phyloP scores from a whole-genome alignment of 2,113 vertebrate genomes.

The Rhabdornis inornatus region DNA sequence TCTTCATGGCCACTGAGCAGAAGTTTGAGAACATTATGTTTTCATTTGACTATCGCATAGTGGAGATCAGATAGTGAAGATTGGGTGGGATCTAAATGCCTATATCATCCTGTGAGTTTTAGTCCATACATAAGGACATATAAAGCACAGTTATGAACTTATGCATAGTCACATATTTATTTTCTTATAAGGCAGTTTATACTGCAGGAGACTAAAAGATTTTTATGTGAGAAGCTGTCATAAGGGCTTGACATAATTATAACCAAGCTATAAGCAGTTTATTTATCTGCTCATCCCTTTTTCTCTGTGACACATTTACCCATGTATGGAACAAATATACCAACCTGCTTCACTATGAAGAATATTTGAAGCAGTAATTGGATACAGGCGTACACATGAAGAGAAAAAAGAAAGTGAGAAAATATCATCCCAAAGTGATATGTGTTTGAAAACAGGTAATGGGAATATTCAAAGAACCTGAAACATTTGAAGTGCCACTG shows the following conservation, averaged over 20 bases:
- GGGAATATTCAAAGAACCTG: not conserved
- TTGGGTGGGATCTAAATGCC: not conserved
- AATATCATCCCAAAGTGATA: not conserved
- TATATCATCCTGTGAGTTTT: not conserved
- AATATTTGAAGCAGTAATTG: not conserved
- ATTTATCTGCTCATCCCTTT: not conserved
- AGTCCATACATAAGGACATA: not conserved
- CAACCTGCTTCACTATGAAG: not conserved
- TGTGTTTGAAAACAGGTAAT: not conserved
- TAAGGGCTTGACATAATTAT: not conserved
- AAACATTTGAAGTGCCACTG: not conserved
- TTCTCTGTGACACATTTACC: not conserved
- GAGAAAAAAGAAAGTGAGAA: not conserved
- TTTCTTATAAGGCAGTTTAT: not conserved
- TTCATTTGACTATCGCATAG: not conserved
- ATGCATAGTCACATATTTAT: not conserved
- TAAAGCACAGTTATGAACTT: not conserved
- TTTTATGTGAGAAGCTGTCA: not conserved
- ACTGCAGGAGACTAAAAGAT: not conserved
- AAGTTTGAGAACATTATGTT: not conserved
- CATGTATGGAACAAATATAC: not conserved
- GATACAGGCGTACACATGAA: not conserved
- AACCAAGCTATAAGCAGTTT: not conserved
- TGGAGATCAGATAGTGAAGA: not conserved
- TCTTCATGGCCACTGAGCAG: accelerated